Evolutionary conservation across 2,888 invertebrate genomes (phyloP).

Genomic region (Linhomoeus sp.): DNA sequence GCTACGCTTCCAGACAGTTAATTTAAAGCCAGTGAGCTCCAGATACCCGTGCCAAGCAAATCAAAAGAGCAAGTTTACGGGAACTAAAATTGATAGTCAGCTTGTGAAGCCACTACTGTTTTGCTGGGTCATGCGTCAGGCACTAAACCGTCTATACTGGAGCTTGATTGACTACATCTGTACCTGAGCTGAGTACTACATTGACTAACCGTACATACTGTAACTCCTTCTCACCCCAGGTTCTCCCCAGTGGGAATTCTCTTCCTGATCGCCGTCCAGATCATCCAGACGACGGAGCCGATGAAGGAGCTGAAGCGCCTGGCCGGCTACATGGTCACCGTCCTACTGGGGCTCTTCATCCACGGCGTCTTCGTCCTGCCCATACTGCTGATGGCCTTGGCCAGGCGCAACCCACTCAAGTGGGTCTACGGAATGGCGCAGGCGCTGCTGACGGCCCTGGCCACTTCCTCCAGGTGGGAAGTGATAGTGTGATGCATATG

Average conservation of each 20-base stretch:
- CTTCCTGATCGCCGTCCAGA: constrained; percentile 21
- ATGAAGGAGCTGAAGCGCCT: constrained; percentile 8
- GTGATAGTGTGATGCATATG: neutral
- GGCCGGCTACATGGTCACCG: constrained; percentile 26
- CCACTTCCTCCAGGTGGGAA: constrained; percentile 29
- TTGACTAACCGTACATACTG: too few relatives aligned
- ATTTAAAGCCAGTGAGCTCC: too few relatives aligned
- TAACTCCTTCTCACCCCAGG: constrained; percentile 5
- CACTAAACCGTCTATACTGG: too few relatives aligned
- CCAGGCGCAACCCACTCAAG: constrained; percentile 26
- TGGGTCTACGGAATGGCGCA: constrained; percentile 28
- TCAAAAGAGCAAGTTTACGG: too few relatives aligned
- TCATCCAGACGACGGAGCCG: constrained; percentile 29
- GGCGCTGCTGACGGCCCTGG: constrained; percentile 30
- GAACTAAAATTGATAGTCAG: too few relatives aligned
- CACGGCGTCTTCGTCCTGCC: constrained; percentile 28
- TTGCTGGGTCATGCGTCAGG: too few relatives aligned
- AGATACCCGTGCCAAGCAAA: too few relatives aligned
- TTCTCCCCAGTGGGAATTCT: constrained; percentile 21
- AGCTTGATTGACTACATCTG: too few relatives aligned
- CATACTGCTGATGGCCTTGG: constrained; percentile 21
- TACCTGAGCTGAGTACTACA: too few relatives aligned
- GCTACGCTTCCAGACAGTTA: too few relatives aligned
- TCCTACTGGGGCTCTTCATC: constrained; percentile 21
- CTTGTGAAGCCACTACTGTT: too few relatives aligned